Base-by-base conservation (phyloP, 2,888 invertebrate genomes). In the Pseudoips prasinana region DNA sequence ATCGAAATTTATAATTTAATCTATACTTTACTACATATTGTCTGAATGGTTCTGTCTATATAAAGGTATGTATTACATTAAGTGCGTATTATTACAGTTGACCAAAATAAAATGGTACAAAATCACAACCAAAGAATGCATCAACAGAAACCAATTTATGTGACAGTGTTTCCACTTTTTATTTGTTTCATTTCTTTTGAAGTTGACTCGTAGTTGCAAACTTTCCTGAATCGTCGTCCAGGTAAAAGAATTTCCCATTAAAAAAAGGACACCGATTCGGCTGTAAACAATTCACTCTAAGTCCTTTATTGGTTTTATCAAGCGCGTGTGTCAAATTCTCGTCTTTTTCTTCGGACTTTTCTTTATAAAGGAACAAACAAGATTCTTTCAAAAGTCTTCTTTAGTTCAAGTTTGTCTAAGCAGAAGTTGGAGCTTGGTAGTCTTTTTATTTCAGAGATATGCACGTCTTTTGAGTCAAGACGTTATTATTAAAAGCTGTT, bases 201-300 rank as follows among this genome's bases (percentile, higher is more conserved):
- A 73, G 70, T 73, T 64, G 45, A 58, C 49, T 56, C 43, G 39
- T 46, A 59, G 62, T 64, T 70, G 55, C 58, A 57, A 81, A 81
- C 64, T 81, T 80, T 56, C 49, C 58, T 58, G 65, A 66, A 68
- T 61, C 64, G 55, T 52, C 46, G 52, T 39, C 44, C 58, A 77
- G 73, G 76, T 77, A 73, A 73, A 82, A 76, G 79, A 82, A 83
- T 82, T 78, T 74, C 64, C 69, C 58, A 79, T 78, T 77, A 79
- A 78, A 78, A 75, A 75, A 77, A 76, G 81, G 81, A 77, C 61
- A 73, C 72, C 72, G 72, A 75, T 79, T 81, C 69, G 76, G 64
- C 64, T 56, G 80, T 73, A 77, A 80, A 79, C 81, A 82, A 73
- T 83, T 69, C 73, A 53, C 54, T 59, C 63, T 39, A 60, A 67